These are phyloP conservation scores for Amblyjoppa fuscipennis DNA, from an alignment of 2,888 invertebrate genomes.

Conservation along the genomic window DNA sequence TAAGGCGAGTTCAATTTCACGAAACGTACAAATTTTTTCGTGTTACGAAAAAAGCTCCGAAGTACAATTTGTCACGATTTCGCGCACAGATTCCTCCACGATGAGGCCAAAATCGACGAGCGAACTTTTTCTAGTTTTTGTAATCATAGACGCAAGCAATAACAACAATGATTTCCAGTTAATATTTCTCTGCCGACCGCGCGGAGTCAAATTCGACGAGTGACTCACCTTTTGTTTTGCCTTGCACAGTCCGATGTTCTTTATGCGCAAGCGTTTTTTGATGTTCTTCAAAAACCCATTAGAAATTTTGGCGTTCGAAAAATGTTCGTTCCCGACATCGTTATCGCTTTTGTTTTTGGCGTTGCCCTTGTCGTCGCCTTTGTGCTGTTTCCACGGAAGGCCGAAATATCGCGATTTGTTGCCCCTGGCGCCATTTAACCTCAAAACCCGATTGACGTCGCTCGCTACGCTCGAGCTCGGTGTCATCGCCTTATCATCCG, in stretches of 20 bases:
- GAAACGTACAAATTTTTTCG: no score
- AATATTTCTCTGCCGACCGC: background rate
- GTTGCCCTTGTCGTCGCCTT: conserved; percentile 48
- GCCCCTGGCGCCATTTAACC: conserved; percentile 67
- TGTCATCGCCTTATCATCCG: conserved; percentile 68
- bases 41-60: no score
- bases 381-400: conserved; percentile 72
- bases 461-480: conserved; percentile 66
- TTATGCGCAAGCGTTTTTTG: conserved; percentile 74
- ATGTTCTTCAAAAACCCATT: conserved; percentile 75
- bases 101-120: no score
- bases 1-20: no score
- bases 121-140: no score
- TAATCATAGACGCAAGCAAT: no score
- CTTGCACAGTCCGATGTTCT: conserved; percentile 72
- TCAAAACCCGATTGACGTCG: conserved; percentile 66
- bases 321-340: conserved; percentile 41
- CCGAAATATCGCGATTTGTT: conserved; percentile 70
- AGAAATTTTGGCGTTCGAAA: conserved; percentile 56
- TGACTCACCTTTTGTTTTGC: conserved; percentile 75
- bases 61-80: no score
- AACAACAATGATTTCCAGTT: background rate
- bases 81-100: no score
- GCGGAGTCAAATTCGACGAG: background rate
- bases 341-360: background rate